Conservation (phyloP, 1,140 invertebrate species). For the Laodelphax striatellus region DNA sequence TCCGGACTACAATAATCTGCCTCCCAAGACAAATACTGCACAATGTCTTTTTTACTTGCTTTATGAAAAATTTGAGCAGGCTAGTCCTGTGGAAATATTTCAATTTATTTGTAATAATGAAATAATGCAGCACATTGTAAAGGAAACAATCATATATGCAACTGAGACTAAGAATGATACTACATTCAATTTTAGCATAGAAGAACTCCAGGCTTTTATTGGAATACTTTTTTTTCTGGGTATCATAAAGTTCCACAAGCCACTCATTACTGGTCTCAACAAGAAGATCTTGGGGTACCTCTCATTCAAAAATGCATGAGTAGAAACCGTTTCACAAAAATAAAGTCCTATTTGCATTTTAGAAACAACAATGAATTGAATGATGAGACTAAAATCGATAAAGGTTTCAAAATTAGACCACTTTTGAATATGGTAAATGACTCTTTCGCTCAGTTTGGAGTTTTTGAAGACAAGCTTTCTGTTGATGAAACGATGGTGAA, state of each 20-base stretch:
- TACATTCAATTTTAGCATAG: too few species aligned
- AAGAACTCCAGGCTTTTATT: too few species aligned
- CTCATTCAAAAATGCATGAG: neutral
- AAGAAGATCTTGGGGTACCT: neutral
- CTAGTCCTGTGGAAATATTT: too few species aligned
- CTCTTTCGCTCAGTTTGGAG: neutral
- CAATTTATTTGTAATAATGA: too few species aligned
- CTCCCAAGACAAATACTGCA: too few species aligned
- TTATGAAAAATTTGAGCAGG: too few species aligned
- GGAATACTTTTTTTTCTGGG: too few species aligned
- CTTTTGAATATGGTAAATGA: neutral
- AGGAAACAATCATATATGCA: too few species aligned
- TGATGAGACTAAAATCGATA: neutral
- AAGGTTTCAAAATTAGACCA: neutral
- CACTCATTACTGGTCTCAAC: neutral
- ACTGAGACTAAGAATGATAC: too few species aligned
- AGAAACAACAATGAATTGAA: neutral
- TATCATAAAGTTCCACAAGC: neutral
- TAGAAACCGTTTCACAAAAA: neutral
- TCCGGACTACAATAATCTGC: too few species aligned
- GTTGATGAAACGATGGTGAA: slow-evolving; percentile 2
- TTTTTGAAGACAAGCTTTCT: neutral
- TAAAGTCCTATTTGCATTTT: neutral
- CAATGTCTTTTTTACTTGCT: too few species aligned
- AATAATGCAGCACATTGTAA: too few species aligned